Base-by-base conservation (phyloP, 1,140 invertebrate genomes). In the Calosoma granatense region DNA sequence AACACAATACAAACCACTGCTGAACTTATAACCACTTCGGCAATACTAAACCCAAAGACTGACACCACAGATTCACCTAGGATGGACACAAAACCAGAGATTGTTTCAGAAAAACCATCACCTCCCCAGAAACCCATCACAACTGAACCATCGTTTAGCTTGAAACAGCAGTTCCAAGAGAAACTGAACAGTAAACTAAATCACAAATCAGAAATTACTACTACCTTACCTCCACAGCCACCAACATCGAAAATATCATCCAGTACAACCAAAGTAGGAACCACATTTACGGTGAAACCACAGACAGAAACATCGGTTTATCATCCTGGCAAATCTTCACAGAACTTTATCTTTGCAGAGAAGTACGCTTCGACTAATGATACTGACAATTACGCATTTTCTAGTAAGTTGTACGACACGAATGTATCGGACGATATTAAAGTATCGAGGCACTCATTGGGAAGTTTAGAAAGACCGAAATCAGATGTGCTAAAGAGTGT, bases 401-500 rank as follows among this genome's bases (percentile, higher is more conserved):
- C 47, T 19, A 53, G 12, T 23, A 53, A 53, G 23, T 23, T 53
- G 2, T 76, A 76, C 23, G 78, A 80, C 59, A 80, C 76, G 0
- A 81, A 81, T 58, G 72, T 81, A 59, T 76, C 78, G 0, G 79
- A 81, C 62, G 78, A 81, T 64, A 71, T 81, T 54, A 81, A 81
- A 71, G 76, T 79, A 12, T 78, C 77, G 3, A 68, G 78, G 54
- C 77, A 77, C 66, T 73, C 77, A 3, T 76, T 78, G 23, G 77
- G 76, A 55, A 79, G 74, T 59, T 70, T 79, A 54, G 78, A 80
- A 65, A 67, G 72, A 62, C 71, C 74, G 4, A 76, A 76, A 67
- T 78, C 75, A 11, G 78, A 79, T 56, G 74, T 76, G 70, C 75
- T 74, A 75, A 78, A 75, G 62, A 76, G 76, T 23, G 52, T 53